Conservation (phyloP, 2,888 invertebrate species). For the Lasius platythorax region DNA sequence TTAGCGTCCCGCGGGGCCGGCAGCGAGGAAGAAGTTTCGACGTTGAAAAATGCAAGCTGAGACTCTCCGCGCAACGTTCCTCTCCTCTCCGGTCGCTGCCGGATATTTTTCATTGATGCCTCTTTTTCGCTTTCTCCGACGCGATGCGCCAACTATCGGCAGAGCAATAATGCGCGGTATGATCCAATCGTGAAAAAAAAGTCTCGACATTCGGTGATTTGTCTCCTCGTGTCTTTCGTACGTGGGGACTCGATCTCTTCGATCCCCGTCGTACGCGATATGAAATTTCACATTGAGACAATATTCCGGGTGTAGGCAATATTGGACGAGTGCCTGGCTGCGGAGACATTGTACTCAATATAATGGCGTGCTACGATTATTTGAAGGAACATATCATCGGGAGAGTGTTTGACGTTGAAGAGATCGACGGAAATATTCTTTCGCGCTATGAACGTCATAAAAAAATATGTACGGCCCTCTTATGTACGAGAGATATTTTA, state of each 20-base stretch:
- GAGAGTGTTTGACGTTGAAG: slow-evolving; percentile 14
- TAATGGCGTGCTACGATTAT: slow-evolving; percentile 34
- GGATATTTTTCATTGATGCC: slow-evolving; percentile 65
- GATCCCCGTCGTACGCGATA: slow-evolving; percentile 18
- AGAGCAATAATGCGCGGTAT: slow-evolving; percentile 35
- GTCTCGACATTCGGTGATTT: slow-evolving; percentile 36
- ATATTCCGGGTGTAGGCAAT: slow-evolving; percentile 29
- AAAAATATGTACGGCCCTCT: neutral
- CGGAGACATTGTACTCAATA: slow-evolving; percentile 37
- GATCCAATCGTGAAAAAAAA: slow-evolving; percentile 55
- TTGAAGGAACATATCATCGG: slow-evolving; percentile 21
- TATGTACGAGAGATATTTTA: neutral
- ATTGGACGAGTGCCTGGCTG: slow-evolving; percentile 41
- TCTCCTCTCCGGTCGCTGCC: neutral
- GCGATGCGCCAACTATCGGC: slow-evolving; percentile 38
- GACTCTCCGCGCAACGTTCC: slow-evolving; percentile 60
- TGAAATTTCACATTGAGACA: slow-evolving; percentile 55
- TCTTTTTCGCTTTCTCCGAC: slow-evolving; percentile 41
- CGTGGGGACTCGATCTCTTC: neutral
- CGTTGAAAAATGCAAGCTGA: slow-evolving; percentile 79
- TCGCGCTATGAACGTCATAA: neutral
- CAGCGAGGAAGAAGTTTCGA: slow-evolving; percentile 71
- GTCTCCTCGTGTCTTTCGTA: slow-evolving; percentile 29
- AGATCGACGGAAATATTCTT: slow-evolving; percentile 30
- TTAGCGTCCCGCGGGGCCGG: slow-evolving; percentile 66